phyloP scores from a whole-genome alignment of 2,113 vertebrate genomes.

The Triplophysa rosa region DNA sequence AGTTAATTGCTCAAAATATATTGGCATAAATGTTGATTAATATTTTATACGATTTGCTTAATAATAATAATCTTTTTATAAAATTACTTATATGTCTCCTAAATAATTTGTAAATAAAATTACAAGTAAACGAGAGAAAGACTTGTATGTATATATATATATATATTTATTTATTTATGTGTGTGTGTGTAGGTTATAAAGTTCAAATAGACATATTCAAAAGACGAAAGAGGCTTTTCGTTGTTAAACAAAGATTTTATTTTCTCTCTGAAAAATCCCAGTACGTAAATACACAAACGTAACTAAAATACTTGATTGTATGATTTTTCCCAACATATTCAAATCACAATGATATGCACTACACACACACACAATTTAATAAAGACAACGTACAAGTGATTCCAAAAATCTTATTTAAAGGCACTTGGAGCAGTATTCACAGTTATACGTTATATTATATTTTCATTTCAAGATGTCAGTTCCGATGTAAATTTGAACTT shows the following conservation, averaged over 20 bases:
- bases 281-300: neutral
- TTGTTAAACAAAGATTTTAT: slow-evolving; percentile 29
- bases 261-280: slow-evolving; percentile 9
- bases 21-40: too few relatives aligned
- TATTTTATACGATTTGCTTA: too few relatives aligned
- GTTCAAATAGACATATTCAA: too few relatives aligned
- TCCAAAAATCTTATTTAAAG: slow-evolving; percentile 19
- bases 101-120: neutral
- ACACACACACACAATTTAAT: neutral
- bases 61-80: too few relatives aligned
- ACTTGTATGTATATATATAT: too few relatives aligned
- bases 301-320: neutral
- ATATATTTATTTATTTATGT: too few relatives aligned
- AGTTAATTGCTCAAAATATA: too few relatives aligned
- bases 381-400: slow-evolving; percentile 17
- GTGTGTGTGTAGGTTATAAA: too few relatives aligned
- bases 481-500: neutral
- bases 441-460: too few relatives aligned
- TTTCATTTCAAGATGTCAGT: slow-evolving; percentile 13
- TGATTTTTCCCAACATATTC: slow-evolving; percentile 12
- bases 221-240: neutral
- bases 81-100: neutral
- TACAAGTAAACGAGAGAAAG: too few relatives aligned
- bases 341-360: neutral
- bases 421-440: slow-evolving; percentile 44